phyloP scores from a whole-genome alignment of 1,140 invertebrate species.

The Dermatophagoides farinae region DNA sequence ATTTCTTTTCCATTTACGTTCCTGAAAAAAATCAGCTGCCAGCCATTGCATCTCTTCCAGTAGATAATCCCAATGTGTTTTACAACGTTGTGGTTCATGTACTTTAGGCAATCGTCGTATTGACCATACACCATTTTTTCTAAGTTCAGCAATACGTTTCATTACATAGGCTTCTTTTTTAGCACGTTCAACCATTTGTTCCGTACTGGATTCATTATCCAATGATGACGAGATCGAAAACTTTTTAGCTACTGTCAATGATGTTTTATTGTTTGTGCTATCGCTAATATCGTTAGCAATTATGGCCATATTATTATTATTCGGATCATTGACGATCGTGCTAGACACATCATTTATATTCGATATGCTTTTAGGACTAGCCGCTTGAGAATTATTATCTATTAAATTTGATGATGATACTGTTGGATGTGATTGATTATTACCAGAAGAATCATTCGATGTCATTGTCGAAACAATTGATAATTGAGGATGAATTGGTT shows the following conservation, averaged over 20 bases:
- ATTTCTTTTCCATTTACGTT: conserved; percentile 90
- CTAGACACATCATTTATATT: not conserved
- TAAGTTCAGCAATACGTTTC: conserved; percentile 58
- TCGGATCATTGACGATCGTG: not conserved
- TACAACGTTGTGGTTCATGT: conserved; percentile 62
- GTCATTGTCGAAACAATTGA: too few species aligned
- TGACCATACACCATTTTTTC: conserved; percentile 69
- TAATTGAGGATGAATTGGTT: too few species aligned
- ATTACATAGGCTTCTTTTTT: conserved; percentile 86
- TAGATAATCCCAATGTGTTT: conserved; percentile 97
- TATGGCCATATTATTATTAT: not conserved
- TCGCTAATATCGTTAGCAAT: not conserved
- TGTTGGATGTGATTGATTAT: not conserved
- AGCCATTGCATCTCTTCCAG: conserved; percentile 97
- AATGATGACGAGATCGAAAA: not conserved
- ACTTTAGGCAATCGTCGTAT: conserved; percentile 75
- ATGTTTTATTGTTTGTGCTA: too few species aligned
- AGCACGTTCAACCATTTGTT: conserved; percentile 62
- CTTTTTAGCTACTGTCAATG: not conserved
- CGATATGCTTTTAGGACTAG: not conserved
- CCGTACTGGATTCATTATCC: conserved; percentile 20
- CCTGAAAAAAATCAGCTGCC: conserved; percentile 86
- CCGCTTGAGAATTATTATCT: not conserved
- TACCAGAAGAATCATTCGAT: too few species aligned
- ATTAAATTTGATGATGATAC: not conserved